These are phyloP conservation scores for Dasypus novemcinctus DNA, from an alignment of 2,113 vertebrate species.

Conservation along the genomic window DNA sequence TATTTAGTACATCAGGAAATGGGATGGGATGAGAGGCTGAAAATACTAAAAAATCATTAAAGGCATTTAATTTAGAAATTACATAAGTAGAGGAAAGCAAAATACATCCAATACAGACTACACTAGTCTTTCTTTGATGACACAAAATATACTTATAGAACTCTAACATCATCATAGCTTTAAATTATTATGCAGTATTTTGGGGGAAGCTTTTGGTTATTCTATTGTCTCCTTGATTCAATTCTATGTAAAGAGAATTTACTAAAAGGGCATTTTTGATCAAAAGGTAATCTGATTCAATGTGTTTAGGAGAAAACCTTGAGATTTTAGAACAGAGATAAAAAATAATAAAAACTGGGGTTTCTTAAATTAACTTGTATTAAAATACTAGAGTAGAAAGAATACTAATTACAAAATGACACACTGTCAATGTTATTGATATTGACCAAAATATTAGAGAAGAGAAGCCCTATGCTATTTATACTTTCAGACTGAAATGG, in stretches of 20 bases:
- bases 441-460: conserved; percentile 11
- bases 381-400: background rate
- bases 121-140: background rate
- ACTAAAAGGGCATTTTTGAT: no score
- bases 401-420: no score
- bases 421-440: background rate
- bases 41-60: no score
- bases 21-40: no score
- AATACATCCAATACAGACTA: background rate
- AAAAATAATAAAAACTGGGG: background rate
- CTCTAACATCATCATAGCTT: background rate
- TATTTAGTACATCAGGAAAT: no score
- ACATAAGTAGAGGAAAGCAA: no score
- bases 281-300: background rate
- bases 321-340: conserved; percentile 42
- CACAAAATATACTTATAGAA: background rate
- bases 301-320: conserved; percentile 17
- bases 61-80: no score
- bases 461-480: background rate
- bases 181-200: conserved; percentile 9
- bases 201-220: background rate
- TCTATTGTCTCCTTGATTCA: no score
- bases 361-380: background rate
- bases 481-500: background rate
- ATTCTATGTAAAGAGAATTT: no score